These are phyloP conservation scores for Sapayoa aenigma DNA, from an alignment of 2,113 vertebrate genomes.

Conservation along the genomic window DNA sequence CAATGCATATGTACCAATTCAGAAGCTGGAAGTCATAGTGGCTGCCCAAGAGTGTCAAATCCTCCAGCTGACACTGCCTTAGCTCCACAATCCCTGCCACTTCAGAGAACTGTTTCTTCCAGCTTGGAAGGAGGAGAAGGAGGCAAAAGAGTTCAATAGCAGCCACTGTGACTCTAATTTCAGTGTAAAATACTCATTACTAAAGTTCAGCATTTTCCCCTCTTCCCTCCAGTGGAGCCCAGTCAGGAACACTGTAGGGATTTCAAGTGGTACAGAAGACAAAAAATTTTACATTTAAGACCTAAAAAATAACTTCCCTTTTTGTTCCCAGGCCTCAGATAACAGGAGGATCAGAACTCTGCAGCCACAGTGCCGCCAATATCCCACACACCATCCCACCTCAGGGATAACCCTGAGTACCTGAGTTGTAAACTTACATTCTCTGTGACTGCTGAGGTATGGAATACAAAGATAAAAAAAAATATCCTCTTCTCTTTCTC, in stretches of 20 bases:
- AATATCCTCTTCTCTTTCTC: neutral
- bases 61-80: neutral
- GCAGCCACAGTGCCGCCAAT: neutral
- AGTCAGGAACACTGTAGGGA: neutral
- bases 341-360: neutral
- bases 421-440: neutral
- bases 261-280: neutral
- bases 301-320: neutral
- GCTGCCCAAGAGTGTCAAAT: neutral
- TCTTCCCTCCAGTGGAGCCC: neutral
- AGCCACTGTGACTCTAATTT: neutral
- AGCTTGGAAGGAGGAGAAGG: neutral
- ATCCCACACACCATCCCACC: neutral
- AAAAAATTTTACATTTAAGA: neutral
- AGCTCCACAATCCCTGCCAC: neutral
- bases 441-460: neutral
- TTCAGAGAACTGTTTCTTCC: neutral
- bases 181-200: neutral
- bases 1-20: fast-evolving
- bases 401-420: neutral
- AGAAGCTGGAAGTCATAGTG: neutral
- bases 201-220: neutral
- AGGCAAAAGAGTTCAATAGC: neutral
- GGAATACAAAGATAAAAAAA: neutral
- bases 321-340: neutral